These are phyloP conservation scores for Drosophila ficusphila DNA, from an alignment of 1,140 invertebrate genomes.

Conservation along the genomic window DNA sequence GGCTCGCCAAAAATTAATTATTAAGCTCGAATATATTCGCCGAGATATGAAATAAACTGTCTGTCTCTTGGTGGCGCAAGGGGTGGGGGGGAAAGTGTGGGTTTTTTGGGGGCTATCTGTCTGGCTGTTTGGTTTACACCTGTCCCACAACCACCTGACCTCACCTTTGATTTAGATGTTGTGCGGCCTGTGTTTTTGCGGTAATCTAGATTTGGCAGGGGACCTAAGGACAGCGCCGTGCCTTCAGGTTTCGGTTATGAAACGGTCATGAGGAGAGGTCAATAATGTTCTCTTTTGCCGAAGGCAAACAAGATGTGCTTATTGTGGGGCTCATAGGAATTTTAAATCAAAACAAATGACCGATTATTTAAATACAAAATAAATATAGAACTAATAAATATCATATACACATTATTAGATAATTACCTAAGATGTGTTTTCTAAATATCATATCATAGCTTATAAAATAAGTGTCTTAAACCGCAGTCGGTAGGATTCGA, in stretches of 20 bases:
- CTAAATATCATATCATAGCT: too few relatives aligned
- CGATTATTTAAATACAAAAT: too few relatives aligned
- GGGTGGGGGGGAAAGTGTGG: background rate
- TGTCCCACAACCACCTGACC: background rate
- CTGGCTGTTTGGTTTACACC: constrained; percentile 17
- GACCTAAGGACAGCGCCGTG: background rate
- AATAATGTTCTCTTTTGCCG: background rate
- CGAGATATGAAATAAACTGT: constrained; percentile 61
- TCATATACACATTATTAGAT: too few relatives aligned
- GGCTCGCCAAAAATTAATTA: constrained; percentile 68
- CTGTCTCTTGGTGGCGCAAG: constrained; percentile 12
- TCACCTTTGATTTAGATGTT: constrained; percentile 10
- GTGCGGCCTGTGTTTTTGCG: background rate
- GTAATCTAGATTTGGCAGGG: background rate
- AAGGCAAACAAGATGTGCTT: too few relatives aligned
- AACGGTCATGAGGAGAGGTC: too few relatives aligned
- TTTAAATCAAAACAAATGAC: too few relatives aligned
- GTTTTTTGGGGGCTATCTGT: constrained; percentile 10
- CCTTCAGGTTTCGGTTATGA: background rate
- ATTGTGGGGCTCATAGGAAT: too few relatives aligned
- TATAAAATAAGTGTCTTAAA: constrained; percentile 88
- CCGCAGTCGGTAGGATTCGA: constrained; percentile 94
- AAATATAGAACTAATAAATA: too few relatives aligned
- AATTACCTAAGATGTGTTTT: too few relatives aligned
- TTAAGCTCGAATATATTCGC: constrained; percentile 56